These are phyloP conservation scores for Mesorhabditis spiculigera DNA, from an alignment of 2,888 invertebrate species.

Conservation along the genomic window DNA sequence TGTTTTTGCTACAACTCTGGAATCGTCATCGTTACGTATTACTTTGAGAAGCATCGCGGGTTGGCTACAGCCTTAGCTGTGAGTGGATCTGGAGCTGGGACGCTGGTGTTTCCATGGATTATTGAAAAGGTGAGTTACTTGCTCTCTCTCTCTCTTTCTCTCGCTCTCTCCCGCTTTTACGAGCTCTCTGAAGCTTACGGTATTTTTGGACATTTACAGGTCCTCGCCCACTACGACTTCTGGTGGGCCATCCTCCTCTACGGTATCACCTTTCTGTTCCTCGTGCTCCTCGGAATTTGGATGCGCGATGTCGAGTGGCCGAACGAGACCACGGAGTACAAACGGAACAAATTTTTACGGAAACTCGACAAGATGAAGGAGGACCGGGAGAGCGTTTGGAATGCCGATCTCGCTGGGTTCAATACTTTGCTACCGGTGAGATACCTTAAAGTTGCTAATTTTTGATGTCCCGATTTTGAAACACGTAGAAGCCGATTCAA, in stretches of 20 bases:
- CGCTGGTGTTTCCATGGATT: slow-evolving; percentile 80
- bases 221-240: slow-evolving; percentile 5
- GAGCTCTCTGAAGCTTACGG: background rate
- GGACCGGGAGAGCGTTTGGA: slow-evolving; percentile 11
- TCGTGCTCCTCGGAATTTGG: slow-evolving; percentile 66
- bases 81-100: slow-evolving; percentile 67
- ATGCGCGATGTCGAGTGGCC: slow-evolving; percentile 85
- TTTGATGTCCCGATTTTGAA: background rate
- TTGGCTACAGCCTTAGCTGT: slow-evolving; percentile 72
- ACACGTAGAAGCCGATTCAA: background rate
- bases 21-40: slow-evolving; percentile 83
- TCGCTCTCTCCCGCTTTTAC: background rate
- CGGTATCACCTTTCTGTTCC: slow-evolving; percentile 66
- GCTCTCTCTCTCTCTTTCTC: background rate
- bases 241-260: background rate
- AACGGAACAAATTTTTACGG: slow-evolving; percentile 23
- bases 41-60: slow-evolving; percentile 69
- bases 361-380: slow-evolving; percentile 14
- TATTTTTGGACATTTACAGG: slow-evolving; percentile 11
- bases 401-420: slow-evolving; percentile 8
- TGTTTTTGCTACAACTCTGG: slow-evolving; percentile 72
- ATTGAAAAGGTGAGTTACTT: slow-evolving; percentile 16
- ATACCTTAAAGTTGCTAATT: background rate
- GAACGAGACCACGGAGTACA: slow-evolving; percentile 58
- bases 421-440: slow-evolving; percentile 1